Evolutionary conservation across 2,113 vertebrate species (phyloP).

Genomic region (Panurus biarmicus): DNA sequence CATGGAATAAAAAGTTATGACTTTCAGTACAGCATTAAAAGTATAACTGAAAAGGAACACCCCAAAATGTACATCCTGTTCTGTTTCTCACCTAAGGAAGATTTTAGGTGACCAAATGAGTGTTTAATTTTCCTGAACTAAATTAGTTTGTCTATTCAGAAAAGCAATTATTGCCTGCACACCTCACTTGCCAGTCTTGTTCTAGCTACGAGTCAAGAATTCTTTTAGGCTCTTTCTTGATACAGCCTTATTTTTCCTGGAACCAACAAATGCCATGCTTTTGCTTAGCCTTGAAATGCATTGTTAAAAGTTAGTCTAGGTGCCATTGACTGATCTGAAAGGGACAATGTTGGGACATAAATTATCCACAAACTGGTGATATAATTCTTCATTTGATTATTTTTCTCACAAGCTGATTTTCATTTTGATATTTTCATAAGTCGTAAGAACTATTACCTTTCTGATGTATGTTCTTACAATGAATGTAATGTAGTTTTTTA

Average conservation of each 20-base stretch:
- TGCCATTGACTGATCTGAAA: neutral
- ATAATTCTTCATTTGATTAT: neutral
- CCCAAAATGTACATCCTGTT: neutral
- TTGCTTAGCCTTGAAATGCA: neutral
- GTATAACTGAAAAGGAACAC: neutral
- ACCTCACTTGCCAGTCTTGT: neutral
- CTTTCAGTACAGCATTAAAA: neutral
- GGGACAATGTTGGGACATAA: accelerated
- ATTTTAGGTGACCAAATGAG: neutral
- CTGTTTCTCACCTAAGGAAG: neutral
- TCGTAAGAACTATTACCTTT: neutral
- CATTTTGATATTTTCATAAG: neutral
- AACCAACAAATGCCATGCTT: neutral
- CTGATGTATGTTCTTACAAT: neutral
- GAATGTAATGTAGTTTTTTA: accelerated
- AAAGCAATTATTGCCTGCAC: neutral
- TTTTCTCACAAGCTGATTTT: neutral
- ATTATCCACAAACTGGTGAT: neutral
- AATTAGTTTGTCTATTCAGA: neutral
- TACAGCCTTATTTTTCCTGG: neutral
- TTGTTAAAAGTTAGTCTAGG: neutral
- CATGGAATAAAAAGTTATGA: accelerated
- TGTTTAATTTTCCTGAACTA: neutral
- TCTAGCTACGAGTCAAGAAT: neutral
- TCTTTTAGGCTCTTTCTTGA: neutral